A percentile compares a stretch with the other conserved stretches of the same genome.
Conservation (phyloP, 2,888 invertebrate genomes). For the Teinopalpus imperialis region DNA sequence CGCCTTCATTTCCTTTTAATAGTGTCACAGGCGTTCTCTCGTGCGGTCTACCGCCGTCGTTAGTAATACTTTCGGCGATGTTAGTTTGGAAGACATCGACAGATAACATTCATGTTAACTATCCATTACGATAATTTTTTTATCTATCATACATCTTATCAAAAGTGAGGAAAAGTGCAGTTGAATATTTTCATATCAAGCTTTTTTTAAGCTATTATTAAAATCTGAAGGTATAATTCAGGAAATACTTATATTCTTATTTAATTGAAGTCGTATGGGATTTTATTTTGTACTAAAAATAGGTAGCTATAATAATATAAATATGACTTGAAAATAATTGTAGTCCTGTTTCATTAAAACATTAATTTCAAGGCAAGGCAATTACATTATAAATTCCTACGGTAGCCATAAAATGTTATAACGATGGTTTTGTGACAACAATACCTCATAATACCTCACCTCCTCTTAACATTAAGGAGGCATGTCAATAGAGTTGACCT, state of each 20-base stretch:
- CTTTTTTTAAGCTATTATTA: too few relatives aligned
- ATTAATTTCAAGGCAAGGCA: too few relatives aligned
- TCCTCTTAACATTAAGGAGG: slow-evolving; percentile 23
- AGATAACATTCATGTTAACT: slow-evolving; percentile 8
- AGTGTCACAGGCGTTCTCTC: slow-evolving; percentile 46
- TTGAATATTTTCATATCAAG: too few relatives aligned
- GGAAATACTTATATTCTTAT: too few relatives aligned
- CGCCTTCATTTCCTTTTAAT: slow-evolving; percentile 69
- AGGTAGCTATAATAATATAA: too few relatives aligned
- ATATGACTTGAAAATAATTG: too few relatives aligned
- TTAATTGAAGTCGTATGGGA: too few relatives aligned
- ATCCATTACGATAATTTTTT: neutral
- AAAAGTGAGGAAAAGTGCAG: too few relatives aligned
- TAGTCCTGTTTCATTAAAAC: too few relatives aligned
- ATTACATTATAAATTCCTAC: slow-evolving; percentile 9
- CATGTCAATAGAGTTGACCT: slow-evolving; percentile 63
- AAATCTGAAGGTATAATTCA: too few relatives aligned
- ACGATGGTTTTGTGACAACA: slow-evolving; percentile 1
- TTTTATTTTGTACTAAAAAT: too few relatives aligned
- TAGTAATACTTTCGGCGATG: slow-evolving; percentile 8
- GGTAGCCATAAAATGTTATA: slow-evolving; percentile 12
- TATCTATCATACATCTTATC: too few relatives aligned
- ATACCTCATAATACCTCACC: slow-evolving; percentile 10
- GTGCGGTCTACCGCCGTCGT: slow-evolving; percentile 17
- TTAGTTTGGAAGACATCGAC: slow-evolving; percentile 12